Base-by-base conservation (phyloP, 2,888 invertebrate species). In the Andrena fulva region DNA sequence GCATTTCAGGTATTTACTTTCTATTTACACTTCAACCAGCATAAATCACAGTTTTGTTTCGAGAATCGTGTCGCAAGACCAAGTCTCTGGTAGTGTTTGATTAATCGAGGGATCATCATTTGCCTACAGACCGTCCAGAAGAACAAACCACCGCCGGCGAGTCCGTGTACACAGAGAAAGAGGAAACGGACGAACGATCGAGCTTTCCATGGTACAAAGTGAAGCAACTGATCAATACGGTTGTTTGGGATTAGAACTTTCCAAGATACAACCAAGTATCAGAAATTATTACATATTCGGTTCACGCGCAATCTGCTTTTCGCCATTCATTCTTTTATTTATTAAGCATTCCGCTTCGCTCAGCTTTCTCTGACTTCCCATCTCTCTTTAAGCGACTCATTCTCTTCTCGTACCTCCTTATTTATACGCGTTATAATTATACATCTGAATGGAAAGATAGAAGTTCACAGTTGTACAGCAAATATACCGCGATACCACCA, bases 181-280 rank as follows among this genome's bases (percentile, higher is more conserved):
- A 74, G 20, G 35, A 70, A 10, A 33, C 42, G 29, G 68, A 79
- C 8, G 75, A 78, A 1, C 79, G 80, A 1, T 87, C 90, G 63
- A 87, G 92, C 24, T 97, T 97, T 92, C 97, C 97, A 73, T 97
- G 97, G 97, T 95, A 96, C 93, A 96, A 96, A 94, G 96, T 97
- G 80, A 95, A 95, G 91, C 96, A 97, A 93, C 94, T 97, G 91
- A 95, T 96, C 89, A 94, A 95, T 92, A 95, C 96, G 85, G 95
- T 96, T 92, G 94, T 96, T 91, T 97, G 97, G 97, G 96, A 96
- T 90, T 95, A 94, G 93, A 77, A n/a, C 12, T 10, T 33, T 48
- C 52, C 16, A 59, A 59, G 56, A 29, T 52, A 35, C 52, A 12
- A 60, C 63, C 27, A 72, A 59, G 48, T 48, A 56, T 50, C 56